Evolutionary conservation across 2,888 invertebrate genomes (phyloP).

Genomic region (Stegana nigrithorax): DNA sequence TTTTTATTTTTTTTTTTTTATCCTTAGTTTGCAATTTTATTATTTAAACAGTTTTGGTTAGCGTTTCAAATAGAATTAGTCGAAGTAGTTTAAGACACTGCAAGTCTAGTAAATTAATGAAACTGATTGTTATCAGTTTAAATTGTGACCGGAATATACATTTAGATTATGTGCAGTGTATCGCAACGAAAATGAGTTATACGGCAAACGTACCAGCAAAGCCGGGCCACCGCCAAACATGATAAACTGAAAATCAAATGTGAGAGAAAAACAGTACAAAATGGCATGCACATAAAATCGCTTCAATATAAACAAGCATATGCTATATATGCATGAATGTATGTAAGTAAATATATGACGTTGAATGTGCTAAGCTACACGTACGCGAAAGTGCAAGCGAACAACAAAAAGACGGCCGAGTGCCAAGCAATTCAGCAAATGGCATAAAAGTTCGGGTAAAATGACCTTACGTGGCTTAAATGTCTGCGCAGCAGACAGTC

Average conservation of each 20-base stretch:
- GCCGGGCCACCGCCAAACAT: no score
- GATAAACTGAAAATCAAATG: slow-evolving; percentile 41
- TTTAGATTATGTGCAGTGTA: no score
- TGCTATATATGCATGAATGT: not conserved
- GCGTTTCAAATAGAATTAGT: no score
- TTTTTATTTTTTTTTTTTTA: no score
- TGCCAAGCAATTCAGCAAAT: slow-evolving; percentile 33
- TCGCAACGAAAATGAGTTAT: no score
- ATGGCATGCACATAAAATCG: not conserved
- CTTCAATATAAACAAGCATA: not conserved
- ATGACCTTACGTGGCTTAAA: slow-evolving; percentile 60
- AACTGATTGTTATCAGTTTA: no score
- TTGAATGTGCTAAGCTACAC: not conserved
- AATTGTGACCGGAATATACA: no score
- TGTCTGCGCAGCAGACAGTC: slow-evolving; percentile 43
- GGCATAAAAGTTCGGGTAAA: slow-evolving; percentile 49
- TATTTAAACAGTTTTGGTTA: no score
- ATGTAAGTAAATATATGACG: not conserved
- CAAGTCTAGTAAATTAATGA: no score
- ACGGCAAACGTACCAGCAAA: no score
- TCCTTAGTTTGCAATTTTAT: no score
- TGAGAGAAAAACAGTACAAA: slow-evolving; percentile 7
- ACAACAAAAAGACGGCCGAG: not conserved
- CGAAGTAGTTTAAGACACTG: no score
- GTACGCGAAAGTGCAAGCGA: slow-evolving; percentile 36